These are phyloP conservation scores for Lepilemur ruficaudatus DNA, from an alignment of 2,797 vertebrate genomes.

Conservation along the genomic window DNA sequence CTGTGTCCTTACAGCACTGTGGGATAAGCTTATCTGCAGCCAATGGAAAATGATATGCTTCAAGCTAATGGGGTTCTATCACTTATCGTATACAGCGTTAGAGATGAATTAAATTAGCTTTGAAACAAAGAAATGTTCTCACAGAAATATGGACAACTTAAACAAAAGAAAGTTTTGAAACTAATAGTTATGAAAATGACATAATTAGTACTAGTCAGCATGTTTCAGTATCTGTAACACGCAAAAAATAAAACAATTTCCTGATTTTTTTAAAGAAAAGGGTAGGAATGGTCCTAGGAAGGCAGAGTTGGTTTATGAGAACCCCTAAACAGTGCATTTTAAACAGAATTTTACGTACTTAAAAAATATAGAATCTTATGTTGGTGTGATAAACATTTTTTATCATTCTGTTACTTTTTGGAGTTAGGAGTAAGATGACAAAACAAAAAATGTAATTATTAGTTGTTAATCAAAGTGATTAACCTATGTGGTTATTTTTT, in stretches of 20 bases:
- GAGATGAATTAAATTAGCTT: neutral
- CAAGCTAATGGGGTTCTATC: neutral
- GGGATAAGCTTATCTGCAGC: neutral
- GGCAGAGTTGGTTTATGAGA: neutral
- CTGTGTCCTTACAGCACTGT: neutral
- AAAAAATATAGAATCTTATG: neutral
- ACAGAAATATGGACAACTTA: neutral
- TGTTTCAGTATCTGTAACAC: conserved; percentile 36
- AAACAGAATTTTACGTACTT: neutral
- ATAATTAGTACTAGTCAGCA: neutral
- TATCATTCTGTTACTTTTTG: neutral
- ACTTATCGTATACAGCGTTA: neutral
- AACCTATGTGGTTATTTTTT: neutral
- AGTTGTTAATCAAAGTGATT: neutral
- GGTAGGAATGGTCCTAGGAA: conserved; percentile 1
- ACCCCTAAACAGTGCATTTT: neutral
- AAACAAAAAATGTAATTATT: neutral
- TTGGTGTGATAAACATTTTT: neutral
- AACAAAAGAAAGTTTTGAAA: conserved; percentile 35
- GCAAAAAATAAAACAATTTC: neutral
- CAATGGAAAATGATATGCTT: neutral
- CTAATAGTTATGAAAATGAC: conserved; percentile 45
- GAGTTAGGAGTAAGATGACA: neutral
- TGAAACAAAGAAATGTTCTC: neutral
- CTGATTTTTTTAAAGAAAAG: neutral